These are phyloP conservation scores for Aeoliscus strigatus DNA, from an alignment of 2,797 vertebrate species.

Conservation along the genomic window DNA sequence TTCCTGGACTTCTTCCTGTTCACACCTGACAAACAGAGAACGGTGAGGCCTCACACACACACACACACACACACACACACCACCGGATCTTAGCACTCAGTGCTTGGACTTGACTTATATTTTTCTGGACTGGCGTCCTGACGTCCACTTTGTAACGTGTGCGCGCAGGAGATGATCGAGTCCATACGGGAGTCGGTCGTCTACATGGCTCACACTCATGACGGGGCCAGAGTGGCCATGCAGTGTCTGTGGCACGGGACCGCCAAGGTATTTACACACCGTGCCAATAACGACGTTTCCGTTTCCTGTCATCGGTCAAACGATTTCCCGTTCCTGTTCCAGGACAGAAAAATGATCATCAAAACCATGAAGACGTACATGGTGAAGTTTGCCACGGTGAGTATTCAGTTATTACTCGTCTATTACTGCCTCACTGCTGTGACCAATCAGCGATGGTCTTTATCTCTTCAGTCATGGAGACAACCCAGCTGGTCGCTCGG, in stretches of 20 bases:
- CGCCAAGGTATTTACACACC: constrained; percentile 78
- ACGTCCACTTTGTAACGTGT: neutral
- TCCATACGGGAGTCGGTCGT: constrained; percentile 89
- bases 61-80: no score
- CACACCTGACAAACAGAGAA: constrained; percentile 80
- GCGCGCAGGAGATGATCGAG: constrained; percentile 89
- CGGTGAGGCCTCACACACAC: no score
- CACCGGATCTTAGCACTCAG: no score
- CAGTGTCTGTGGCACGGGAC: constrained; percentile 94
- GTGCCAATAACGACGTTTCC: no score
- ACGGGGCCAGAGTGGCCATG: constrained; percentile 93
- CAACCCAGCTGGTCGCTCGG: no score
- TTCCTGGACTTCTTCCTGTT: constrained; percentile 91
- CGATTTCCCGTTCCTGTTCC: constrained; percentile 25
- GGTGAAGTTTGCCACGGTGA: constrained; percentile 90
- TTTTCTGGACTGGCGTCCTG: no score
- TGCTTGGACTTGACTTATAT: no score
- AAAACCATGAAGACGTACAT: constrained; percentile 97
- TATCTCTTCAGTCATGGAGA: no score
- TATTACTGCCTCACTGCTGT: no score
- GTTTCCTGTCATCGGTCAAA: no score
- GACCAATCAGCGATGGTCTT: no score
- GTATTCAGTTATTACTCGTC: no score
- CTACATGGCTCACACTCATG: constrained; percentile 93
- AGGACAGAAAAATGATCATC: constrained; percentile 95